Conservation (phyloP, 1,140 invertebrate genomes). For the Lysiphlebus fabarum region DNA sequence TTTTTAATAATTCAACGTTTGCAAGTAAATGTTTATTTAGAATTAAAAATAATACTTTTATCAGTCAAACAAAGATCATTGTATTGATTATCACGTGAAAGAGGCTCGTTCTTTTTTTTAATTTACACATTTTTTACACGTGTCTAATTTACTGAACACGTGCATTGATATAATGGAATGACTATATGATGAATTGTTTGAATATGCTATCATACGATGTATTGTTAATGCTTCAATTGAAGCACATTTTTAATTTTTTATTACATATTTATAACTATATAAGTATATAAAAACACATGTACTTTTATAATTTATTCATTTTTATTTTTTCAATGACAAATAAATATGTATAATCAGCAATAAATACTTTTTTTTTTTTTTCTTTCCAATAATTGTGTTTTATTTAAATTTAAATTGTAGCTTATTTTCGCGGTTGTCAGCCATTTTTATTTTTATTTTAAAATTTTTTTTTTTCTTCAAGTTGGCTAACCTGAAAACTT, state of each 20-base stretch:
- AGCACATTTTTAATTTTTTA: background rate
- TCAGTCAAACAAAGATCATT: conserved; percentile 18
- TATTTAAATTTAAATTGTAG: no score
- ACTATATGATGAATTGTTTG: no score
- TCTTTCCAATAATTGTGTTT: no score
- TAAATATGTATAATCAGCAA: background rate
- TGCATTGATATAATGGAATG: background rate
- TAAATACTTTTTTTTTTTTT: no score
- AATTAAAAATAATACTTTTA: conserved; percentile 18
- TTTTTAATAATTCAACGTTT: conserved; percentile 6
- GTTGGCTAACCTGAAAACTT: no score
- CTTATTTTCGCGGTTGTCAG: no score
- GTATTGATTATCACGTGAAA: conserved; percentile 26
- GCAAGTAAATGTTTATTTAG: conserved; percentile 5
- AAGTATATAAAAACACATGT: no score
- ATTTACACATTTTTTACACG: conserved; percentile 6
- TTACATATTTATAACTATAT: no score
- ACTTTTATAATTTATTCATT: conserved; percentile 1
- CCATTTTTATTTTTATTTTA: background rate
- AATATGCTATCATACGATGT: background rate
- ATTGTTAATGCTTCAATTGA: conserved; percentile 4
- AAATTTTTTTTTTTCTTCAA: background rate
- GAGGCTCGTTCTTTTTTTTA: conserved; percentile 15
- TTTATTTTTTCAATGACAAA: background rate
- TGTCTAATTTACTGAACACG: conserved; percentile 15